phyloP scores from a whole-genome alignment of 2,113 vertebrate genomes.

The cattle (Bos taurus) region ARS-UCD2.0 NC_037357.1:63449501-63450000 shows the following conservation, averaged over 20 bases:
- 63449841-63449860: neutral
- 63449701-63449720: neutral
- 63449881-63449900: neutral
- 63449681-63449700: neutral
- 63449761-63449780: neutral
- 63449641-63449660: neutral
- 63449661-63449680: neutral
- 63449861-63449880: neutral
- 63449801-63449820: neutral
- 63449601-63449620: neutral
- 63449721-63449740: neutral
- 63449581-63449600: neutral
- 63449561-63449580: neutral
- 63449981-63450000: neutral
- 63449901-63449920: neutral
- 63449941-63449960: neutral
- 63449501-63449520: neutral
- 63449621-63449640: neutral
- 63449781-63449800: neutral
- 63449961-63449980: neutral
- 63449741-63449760: neutral
- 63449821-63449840: neutral
- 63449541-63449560: neutral
- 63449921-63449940: neutral
- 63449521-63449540: neutral